Evolutionary conservation across 2,888 invertebrate genomes (phyloP), one percentile per base, ranked within the genome.

Genomic region (Dromius quadrimaculatus): DNA sequence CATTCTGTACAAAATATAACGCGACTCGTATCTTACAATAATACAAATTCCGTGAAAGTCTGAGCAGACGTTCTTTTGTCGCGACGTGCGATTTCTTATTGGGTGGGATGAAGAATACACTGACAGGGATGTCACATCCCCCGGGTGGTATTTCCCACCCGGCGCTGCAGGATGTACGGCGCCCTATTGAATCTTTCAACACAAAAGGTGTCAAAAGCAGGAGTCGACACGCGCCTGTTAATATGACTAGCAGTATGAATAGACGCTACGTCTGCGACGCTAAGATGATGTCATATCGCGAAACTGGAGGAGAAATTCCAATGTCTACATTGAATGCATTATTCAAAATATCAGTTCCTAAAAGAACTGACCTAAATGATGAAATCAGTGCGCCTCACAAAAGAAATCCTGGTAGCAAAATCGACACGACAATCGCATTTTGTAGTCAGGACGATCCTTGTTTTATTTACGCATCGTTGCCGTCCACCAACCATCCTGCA

Each of bases 341-440:
- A n/a, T n/a, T n/a, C n/a, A n/a, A n/a, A n/a, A n/a, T n/a, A n/a
- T n/a, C n/a, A n/a, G n/a, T n/a, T n/a, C n/a, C n/a, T n/a, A n/a
- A n/a, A n/a, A n/a, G n/a, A n/a, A n/a, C n/a, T n/a, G n/a, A n/a
- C n/a, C n/a, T n/a, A n/a, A n/a, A n/a, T n/a, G n/a, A n/a, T n/a
- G n/a, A n/a, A n/a, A n/a, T n/a, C n/a, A n/a, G n/a, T n/a, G n/a
- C n/a, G n/a, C n/a, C n/a, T n/a, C n/a, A n/a, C n/a, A n/a, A n/a
- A n/a, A n/a, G 9, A 9, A 32, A 9, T 32, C 32, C 32, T 6
- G 32, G 74, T 72, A 74, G 72, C 71, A 71, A 73, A 76, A 77
- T 76, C 75, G 75, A 75, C 76, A 76, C 61, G 74, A 72, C 73
- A 73, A 72, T 74, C 74, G 75, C 75, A 75, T 76, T 76, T 75